These are phyloP conservation scores for Cyclopterus lumpus DNA, from an alignment of 2,797 vertebrate genomes.

Conservation along the genomic window DNA sequence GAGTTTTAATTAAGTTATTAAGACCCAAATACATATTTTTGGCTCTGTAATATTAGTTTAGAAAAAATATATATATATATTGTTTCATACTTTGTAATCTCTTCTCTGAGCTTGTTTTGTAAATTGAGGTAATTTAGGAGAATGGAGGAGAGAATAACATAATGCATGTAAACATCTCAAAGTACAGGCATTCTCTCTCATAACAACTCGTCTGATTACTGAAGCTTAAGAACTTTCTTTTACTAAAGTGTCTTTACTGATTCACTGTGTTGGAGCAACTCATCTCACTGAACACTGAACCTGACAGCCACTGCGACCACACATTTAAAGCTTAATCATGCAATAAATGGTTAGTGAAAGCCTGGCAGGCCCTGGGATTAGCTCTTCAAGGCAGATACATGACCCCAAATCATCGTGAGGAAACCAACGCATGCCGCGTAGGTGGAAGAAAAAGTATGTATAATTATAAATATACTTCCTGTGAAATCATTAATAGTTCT, in stretches of 20 bases:
- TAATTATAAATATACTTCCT: not conserved
- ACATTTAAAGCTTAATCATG: conserved; percentile 66
- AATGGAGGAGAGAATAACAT: not conserved
- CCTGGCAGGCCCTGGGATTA: conserved; percentile 30
- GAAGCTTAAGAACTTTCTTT: conserved; percentile 12
- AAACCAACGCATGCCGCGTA: conserved; percentile 5
- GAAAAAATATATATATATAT: not conserved
- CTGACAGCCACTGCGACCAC: conserved; percentile 58
- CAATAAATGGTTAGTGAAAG: conserved; percentile 69
- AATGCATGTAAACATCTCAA: not conserved
- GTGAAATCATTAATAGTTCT: not conserved
- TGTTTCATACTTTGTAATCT: not conserved
- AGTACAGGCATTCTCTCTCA: conserved; percentile 15
- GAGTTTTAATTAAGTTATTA: not conserved
- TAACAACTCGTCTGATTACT: conserved; percentile 28
- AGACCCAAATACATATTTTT: not conserved
- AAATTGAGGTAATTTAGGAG: not conserved
- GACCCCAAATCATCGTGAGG: conserved; percentile 4
- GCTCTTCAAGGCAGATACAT: conserved; percentile 23
- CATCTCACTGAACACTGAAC: conserved; percentile 42
- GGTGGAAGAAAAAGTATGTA: conserved; percentile 7
- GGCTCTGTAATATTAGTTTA: too few species aligned
- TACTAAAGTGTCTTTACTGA: conserved; percentile 9
- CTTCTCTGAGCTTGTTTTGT: not conserved
- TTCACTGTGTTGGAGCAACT: conserved; percentile 26